A percentile compares a stretch with the other conserved stretches of the same genome.
Conservation (phyloP, 1,140 invertebrate species). For the Meloidogyne exigua region DNA sequence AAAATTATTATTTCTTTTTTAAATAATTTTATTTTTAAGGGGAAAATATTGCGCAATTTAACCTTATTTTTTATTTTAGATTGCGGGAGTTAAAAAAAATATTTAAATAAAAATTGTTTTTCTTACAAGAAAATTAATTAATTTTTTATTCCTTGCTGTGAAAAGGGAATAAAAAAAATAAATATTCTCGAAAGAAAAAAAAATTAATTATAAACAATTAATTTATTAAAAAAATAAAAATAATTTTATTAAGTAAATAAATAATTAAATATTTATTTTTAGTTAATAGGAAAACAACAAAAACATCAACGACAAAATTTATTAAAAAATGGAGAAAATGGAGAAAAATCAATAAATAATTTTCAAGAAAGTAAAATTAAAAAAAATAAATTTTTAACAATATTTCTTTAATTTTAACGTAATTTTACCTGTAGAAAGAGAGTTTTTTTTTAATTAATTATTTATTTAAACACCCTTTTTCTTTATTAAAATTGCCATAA, state of each 20-base stretch:
- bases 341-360: not conserved
- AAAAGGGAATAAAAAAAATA: not conserved
- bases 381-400: not conserved
- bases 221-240: too few relatives aligned
- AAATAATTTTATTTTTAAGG: conserved; percentile 1
- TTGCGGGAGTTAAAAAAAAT: conserved; percentile 17
- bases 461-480: too few relatives aligned
- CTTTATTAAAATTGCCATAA: too few relatives aligned
- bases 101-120: not conserved
- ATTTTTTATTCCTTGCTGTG: not conserved
- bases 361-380: not conserved
- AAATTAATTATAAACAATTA: too few relatives aligned
- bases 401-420: too few relatives aligned
- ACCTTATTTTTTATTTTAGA: conserved; percentile 13
- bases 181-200: not conserved
- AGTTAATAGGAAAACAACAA: not conserved
- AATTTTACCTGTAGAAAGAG: too few relatives aligned
- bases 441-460: too few relatives aligned
- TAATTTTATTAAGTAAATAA: too few relatives aligned
- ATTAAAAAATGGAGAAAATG: not conserved
- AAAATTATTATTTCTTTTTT: not conserved
- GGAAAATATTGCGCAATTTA: conserved; percentile 20
- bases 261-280: not conserved
- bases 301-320: not conserved
- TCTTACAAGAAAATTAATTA: not conserved